A percentile compares a stretch with the other conserved stretches of the same genome.
These are phyloP conservation scores for Sogatella furcifera DNA, from an alignment of 1,140 invertebrate species.

Conservation along the genomic window DNA sequence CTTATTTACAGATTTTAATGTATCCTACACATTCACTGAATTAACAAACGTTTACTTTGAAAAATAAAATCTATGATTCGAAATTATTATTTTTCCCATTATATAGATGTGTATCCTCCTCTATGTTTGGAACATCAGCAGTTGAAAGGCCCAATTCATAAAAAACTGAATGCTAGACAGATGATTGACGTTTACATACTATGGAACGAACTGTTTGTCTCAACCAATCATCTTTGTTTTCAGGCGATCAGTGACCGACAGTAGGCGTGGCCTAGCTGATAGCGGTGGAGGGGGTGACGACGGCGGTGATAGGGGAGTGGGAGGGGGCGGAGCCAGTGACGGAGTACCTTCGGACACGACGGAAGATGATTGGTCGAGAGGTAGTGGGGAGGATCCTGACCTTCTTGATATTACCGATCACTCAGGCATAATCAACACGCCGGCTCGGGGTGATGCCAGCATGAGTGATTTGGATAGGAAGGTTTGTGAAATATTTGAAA, in stretches of 20 bases:
- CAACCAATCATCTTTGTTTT: too few relatives aligned
- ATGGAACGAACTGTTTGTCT: too few relatives aligned
- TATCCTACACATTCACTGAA: too few relatives aligned
- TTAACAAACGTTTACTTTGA: too few relatives aligned
- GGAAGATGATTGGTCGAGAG: conserved; percentile 56
- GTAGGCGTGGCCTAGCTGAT: conserved; percentile 11
- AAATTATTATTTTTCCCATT: too few relatives aligned
- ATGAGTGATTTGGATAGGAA: conserved; percentile 50
- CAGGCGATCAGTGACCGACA: background rate
- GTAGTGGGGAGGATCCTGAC: conserved; percentile 46
- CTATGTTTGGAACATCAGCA: too few relatives aligned
- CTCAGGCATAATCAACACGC: conserved; percentile 24
- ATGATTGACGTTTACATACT: too few relatives aligned
- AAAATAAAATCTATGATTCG: too few relatives aligned
- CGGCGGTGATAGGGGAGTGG: conserved; percentile 32
- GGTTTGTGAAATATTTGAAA: conserved; percentile 31
- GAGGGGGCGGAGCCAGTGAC: conserved; percentile 30
- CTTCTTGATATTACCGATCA: background rate
- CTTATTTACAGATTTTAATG: too few relatives aligned
- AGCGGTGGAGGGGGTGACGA: conserved; percentile 37
- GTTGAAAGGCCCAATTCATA: too few relatives aligned
- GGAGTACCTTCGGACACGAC: conserved; percentile 52
- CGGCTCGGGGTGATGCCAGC: conserved; percentile 15
- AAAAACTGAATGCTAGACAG: too few relatives aligned
- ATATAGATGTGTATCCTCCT: too few relatives aligned